Evolutionary conservation across 2,113 vertebrate genomes (phyloP).

Genomic region (Phaetusa simplex): DNA sequence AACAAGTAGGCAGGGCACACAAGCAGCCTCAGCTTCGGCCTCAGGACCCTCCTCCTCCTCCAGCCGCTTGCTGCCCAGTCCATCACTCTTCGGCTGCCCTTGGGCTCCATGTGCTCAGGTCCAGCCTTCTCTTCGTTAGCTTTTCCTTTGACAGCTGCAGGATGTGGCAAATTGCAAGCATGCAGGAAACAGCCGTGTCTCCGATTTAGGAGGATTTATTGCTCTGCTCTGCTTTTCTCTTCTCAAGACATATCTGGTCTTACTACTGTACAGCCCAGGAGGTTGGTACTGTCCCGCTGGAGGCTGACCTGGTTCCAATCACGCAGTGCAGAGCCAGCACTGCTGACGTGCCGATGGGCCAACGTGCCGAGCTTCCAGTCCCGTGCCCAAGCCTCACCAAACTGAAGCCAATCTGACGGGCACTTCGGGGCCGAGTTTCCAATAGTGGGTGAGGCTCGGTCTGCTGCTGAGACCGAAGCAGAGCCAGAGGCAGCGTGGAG

Average conservation of each 20-base stretch:
- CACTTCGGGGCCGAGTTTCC: too few relatives aligned
- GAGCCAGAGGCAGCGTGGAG: background rate
- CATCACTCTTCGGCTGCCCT: background rate
- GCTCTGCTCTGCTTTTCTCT: background rate
- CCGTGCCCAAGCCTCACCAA: background rate
- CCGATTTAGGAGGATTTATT: background rate
- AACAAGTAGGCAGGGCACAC: background rate
- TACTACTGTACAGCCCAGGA: background rate
- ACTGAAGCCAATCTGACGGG: background rate
- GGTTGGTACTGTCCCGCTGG: background rate
- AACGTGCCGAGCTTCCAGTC: background rate
- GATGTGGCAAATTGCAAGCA: background rate
- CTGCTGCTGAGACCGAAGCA: background rate
- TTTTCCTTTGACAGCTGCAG: background rate
- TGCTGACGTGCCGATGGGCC: background rate
- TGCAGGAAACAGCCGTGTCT: background rate
- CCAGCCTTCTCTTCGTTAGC: background rate
- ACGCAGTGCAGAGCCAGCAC: background rate
- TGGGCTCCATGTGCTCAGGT: fast-evolving
- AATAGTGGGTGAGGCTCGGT: fast-evolving
- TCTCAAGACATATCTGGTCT: background rate
- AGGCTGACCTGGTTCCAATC: background rate
- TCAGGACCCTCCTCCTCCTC: background rate
- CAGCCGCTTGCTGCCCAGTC: background rate
- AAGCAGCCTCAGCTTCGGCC: background rate